Conservation (phyloP, 2,797 vertebrate species). For the Notoglanidium macrostoma region DNA sequence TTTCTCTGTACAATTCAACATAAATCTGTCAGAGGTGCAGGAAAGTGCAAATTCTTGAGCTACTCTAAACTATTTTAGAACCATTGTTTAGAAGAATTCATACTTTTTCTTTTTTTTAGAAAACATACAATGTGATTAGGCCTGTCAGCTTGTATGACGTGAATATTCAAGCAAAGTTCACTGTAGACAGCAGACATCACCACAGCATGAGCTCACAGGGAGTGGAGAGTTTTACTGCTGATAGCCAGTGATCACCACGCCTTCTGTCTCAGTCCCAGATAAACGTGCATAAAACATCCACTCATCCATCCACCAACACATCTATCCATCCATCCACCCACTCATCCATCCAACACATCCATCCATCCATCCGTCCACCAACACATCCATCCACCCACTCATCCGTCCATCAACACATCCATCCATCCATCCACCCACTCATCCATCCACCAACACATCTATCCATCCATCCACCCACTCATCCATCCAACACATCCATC, state of each 20-base stretch:
- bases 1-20: not conserved
- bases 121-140: not conserved
- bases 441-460: not conserved
- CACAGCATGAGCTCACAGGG: not conserved
- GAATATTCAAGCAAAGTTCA: not conserved
- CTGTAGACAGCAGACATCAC: not conserved
- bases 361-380: not conserved
- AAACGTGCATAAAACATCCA: not conserved
- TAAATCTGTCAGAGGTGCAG: not conserved
- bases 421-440: not conserved
- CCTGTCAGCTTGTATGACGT: not conserved
- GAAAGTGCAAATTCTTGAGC: not conserved
- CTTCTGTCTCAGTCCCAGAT: no score
- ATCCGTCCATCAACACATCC: not conserved
- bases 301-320: no score
- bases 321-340: not conserved
- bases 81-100: not conserved
- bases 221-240: not conserved
- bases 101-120: no score
- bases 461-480: not conserved
- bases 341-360: not conserved
- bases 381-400: not conserved
- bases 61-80: not conserved
- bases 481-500: rapidly evolving
- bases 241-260: not conserved